Percentiles rank a stretch among this genome's conserved stretches.
Conservation (phyloP, 2,113 vertebrate species). For the Heterocephalus glaber region DNA sequence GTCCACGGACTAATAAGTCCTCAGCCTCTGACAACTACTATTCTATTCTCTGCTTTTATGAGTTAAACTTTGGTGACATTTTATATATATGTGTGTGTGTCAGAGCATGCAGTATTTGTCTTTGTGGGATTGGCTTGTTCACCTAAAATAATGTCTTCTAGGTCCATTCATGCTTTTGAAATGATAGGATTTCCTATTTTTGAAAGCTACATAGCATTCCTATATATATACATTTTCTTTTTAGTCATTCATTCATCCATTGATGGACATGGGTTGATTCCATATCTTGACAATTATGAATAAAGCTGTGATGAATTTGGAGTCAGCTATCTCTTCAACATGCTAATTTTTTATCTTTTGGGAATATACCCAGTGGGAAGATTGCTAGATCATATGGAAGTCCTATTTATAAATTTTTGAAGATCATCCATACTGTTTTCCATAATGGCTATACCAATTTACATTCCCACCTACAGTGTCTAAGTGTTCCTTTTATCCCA, state of each 20-base stretch:
- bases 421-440: neutral
- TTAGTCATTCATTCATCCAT: neutral
- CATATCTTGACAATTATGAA: neutral
- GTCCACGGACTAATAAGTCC: neutral
- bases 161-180: neutral
- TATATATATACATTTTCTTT: neutral
- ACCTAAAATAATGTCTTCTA: neutral
- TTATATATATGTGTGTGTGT: neutral
- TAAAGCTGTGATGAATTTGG: neutral
- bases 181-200: neutral
- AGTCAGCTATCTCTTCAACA: neutral
- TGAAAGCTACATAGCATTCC: neutral
- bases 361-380: neutral
- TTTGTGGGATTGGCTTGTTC: neutral
- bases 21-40: neutral
- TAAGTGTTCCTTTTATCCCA: neutral
- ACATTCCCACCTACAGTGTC: neutral
- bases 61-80: neutral
- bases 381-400: neutral
- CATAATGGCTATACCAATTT: neutral
- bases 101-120: neutral
- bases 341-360: neutral
- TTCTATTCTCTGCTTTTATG: neutral
- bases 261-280: neutral
- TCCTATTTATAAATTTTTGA: neutral